A percentile compares a stretch with the other conserved stretches of the same genome.
These are phyloP conservation scores for Centroberyx gerrardi DNA, from an alignment of 2,797 vertebrate genomes.

Conservation along the genomic window DNA sequence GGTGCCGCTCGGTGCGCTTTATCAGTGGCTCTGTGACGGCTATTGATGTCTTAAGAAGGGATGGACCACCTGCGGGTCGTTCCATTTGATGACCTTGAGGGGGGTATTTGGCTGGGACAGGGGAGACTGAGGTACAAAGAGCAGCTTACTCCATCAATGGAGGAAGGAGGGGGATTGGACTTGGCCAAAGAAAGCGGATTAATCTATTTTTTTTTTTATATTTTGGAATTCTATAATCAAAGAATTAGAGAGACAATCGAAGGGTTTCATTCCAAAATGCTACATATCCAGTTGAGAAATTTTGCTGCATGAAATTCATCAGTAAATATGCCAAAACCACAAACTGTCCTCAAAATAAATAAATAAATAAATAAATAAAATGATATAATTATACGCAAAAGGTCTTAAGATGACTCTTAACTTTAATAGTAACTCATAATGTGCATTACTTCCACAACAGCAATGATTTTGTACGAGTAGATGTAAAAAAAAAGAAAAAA, in stretches of 20 bases:
- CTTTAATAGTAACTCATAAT: too few relatives aligned
- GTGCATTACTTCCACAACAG: too few relatives aligned
- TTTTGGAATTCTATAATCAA: too few relatives aligned
- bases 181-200: background rate
- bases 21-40: constrained; percentile 7
- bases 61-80: constrained; percentile 30
- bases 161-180: background rate
- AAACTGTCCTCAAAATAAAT: too few relatives aligned
- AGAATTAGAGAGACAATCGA: too few relatives aligned
- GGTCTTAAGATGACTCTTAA: background rate
- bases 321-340: too few relatives aligned
- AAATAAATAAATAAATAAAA: too few relatives aligned
- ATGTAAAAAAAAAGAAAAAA: background rate
- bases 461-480: background rate
- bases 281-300: too few relatives aligned
- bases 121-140: constrained; percentile 36
- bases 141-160: constrained; percentile 40
- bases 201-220: background rate
- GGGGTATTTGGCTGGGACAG: constrained; percentile 6
- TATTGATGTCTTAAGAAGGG: constrained; percentile 30
- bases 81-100: constrained; percentile 42
- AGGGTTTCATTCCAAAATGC: too few relatives aligned
- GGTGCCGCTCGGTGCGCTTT: constrained; percentile 1
- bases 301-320: too few relatives aligned
- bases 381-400: background rate